A percentile compares a stretch with the other conserved stretches of the same genome.
phyloP scores from a whole-genome alignment of 2,888 invertebrate species.

The Hirtodrosophila trivittata region DNA sequence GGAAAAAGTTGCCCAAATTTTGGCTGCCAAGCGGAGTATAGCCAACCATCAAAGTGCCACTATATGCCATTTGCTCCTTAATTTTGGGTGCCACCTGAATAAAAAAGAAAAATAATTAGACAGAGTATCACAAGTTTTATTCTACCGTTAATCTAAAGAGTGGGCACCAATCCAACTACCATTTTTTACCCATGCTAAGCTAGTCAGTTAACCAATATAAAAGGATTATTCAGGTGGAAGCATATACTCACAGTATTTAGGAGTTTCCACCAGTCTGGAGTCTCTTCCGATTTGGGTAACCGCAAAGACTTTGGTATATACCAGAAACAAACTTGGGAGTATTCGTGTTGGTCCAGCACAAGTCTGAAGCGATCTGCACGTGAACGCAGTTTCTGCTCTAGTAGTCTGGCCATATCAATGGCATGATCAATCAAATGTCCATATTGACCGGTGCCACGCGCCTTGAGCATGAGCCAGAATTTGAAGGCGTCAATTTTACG shows the following conservation, averaged over 20 bases:
- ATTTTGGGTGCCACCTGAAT: constrained; percentile 88
- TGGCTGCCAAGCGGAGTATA: constrained; percentile 88
- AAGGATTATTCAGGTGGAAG: no score
- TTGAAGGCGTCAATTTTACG: constrained; percentile 96
- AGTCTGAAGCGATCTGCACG: constrained; percentile 86
- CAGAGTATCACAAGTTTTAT: no score
- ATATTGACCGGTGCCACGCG: constrained; percentile 88
- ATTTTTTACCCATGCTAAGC: not conserved
- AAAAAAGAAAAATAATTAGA: no score
- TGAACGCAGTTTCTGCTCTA: constrained; percentile 85
- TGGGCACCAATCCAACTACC: no score
- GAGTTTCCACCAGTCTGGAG: constrained; percentile 85
- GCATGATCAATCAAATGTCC: constrained; percentile 87
- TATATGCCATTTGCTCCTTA: constrained; percentile 88
- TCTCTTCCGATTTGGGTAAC: constrained; percentile 81
- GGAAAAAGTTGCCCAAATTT: constrained; percentile 89
- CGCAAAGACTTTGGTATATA: constrained; percentile 87
- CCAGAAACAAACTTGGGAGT: constrained; percentile 96
- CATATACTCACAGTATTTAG: no score
- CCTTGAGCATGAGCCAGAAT: constrained; percentile 96
- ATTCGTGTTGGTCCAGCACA: constrained; percentile 87
- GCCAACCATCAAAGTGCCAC: constrained; percentile 89
- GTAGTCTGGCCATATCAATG: constrained; percentile 87
- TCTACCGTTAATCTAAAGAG: no score
- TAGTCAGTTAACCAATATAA: constrained; percentile 81